Conservation (phyloP, 1,140 invertebrate species). For the Idris sp. region DNA sequence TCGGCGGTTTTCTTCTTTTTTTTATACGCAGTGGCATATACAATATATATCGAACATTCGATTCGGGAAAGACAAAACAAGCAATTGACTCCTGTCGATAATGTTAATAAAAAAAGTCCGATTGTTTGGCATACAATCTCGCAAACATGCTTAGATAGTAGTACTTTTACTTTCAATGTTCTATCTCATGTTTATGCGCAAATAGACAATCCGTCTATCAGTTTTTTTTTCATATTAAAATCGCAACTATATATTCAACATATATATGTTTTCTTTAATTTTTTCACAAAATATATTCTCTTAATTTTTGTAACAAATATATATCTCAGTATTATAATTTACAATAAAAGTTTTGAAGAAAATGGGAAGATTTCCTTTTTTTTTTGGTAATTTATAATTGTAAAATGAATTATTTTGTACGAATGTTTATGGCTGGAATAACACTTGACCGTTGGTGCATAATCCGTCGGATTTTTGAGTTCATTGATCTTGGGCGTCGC, state of each 20-base stretch:
- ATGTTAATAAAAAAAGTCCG: neutral
- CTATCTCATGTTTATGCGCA: too few relatives aligned
- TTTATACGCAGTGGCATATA: slow-evolving; percentile 33
- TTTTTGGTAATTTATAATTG: too few relatives aligned
- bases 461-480: slow-evolving; percentile 38
- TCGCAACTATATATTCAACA: too few relatives aligned
- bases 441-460: slow-evolving; percentile 11
- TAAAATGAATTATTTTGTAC: slow-evolving; percentile 4
- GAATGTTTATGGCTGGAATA: slow-evolving; percentile 5
- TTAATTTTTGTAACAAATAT: too few relatives aligned
- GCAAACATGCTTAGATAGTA: slow-evolving; percentile 3
- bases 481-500: slow-evolving; percentile 49
- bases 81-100: slow-evolving; percentile 24
- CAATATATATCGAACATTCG: slow-evolving; percentile 42
- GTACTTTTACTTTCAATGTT: slow-evolving; percentile 21
- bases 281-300: too few relatives aligned
- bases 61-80: slow-evolving; percentile 33
- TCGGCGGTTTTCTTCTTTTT: slow-evolving; percentile 39
- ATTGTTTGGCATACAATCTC: slow-evolving; percentile 4
- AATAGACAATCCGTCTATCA: too few relatives aligned
- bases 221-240: too few relatives aligned
- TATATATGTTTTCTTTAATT: too few relatives aligned
- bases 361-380: neutral
- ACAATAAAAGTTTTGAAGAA: too few relatives aligned
- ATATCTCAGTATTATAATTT: too few relatives aligned